phyloP scores from a whole-genome alignment of 53 echinoderm and acorn worm species.

The Arbacia lixula region DNA sequence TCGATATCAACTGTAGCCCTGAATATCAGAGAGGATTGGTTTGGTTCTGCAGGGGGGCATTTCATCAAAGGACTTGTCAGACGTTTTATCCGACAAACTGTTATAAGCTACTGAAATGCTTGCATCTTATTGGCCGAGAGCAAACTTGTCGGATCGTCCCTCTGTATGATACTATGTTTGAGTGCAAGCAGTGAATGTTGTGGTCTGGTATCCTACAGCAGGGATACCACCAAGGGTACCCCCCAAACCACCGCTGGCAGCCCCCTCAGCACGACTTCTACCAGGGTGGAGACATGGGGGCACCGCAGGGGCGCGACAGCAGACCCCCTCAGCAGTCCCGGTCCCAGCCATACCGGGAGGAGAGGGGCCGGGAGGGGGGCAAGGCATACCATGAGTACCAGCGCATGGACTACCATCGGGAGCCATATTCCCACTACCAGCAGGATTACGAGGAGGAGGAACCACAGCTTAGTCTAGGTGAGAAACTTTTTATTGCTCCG shows the following conservation, averaged over 20 bases:
- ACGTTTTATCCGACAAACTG: too few species aligned
- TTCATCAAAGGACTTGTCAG: too few species aligned
- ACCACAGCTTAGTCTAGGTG: not conserved
- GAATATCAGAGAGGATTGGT: too few species aligned
- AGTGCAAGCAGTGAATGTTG: too few species aligned
- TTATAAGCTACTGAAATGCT: too few species aligned
- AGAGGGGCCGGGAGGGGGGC: conserved; percentile 5
- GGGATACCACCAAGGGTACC: conserved; percentile 29
- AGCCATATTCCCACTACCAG: not conserved
- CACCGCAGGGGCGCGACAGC: not conserved
- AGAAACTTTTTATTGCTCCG: too few species aligned
- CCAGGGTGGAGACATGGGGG: conserved; percentile 23
- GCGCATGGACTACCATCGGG: not conserved
- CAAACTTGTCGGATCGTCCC: too few species aligned
- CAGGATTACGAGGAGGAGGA: conserved; percentile 14
- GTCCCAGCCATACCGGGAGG: not conserved
- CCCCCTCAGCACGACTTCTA: conserved; percentile 39
- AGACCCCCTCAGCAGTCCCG: conserved; percentile 28
- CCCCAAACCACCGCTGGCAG: conserved; percentile 9
- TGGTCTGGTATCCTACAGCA: not conserved
- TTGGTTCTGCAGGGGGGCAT: too few species aligned
- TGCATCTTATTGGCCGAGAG: too few species aligned
- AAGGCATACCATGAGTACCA: not conserved
- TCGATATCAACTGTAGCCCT: too few species aligned
- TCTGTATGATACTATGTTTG: too few species aligned